Conservation (phyloP, 2,113 vertebrate genomes). For the Anoplopoma fimbria region DNA sequence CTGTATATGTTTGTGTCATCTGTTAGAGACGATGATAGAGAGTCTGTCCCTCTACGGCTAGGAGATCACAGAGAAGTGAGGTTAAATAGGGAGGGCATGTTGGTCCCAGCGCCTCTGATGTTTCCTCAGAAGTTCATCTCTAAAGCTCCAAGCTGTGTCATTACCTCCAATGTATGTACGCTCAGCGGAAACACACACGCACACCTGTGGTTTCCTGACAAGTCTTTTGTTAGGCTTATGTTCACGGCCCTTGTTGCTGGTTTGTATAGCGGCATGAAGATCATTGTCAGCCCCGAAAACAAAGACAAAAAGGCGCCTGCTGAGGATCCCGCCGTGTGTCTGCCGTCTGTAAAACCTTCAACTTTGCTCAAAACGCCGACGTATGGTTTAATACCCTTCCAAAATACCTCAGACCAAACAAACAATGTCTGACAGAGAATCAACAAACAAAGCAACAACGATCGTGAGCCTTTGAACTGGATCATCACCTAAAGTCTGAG, state of each 20-base stretch:
- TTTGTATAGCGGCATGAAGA: constrained; percentile 55
- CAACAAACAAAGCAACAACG: constrained; percentile 67
- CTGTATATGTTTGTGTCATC: constrained; percentile 15
- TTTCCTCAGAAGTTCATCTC: constrained; percentile 75
- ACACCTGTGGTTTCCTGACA: constrained; percentile 37
- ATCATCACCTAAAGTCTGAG: constrained; percentile 71
- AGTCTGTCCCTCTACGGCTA: constrained; percentile 35
- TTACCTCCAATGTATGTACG: constrained; percentile 42
- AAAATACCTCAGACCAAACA: constrained; percentile 76
- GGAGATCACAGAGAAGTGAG: constrained; percentile 44
- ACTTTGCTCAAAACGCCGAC: constrained; percentile 60
- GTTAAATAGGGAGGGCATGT: constrained; percentile 45
- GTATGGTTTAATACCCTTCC: constrained; percentile 74
- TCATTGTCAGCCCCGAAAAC: constrained; percentile 68
- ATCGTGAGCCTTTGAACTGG: constrained; percentile 67
- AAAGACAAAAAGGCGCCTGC: constrained; percentile 66
- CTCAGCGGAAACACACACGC: background rate
- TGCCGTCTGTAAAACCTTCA: constrained; percentile 63
- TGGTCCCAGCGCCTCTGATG: constrained; percentile 31
- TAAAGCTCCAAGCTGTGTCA: constrained; percentile 78
- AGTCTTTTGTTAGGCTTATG: constrained; percentile 49
- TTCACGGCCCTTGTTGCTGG: constrained; percentile 43
- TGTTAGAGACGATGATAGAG: constrained; percentile 32
- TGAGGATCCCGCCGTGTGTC: constrained; percentile 49
- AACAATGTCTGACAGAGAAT: constrained; percentile 75